Base-by-base conservation (phyloP, 2,888 invertebrate species). In the Elegia similella region DNA sequence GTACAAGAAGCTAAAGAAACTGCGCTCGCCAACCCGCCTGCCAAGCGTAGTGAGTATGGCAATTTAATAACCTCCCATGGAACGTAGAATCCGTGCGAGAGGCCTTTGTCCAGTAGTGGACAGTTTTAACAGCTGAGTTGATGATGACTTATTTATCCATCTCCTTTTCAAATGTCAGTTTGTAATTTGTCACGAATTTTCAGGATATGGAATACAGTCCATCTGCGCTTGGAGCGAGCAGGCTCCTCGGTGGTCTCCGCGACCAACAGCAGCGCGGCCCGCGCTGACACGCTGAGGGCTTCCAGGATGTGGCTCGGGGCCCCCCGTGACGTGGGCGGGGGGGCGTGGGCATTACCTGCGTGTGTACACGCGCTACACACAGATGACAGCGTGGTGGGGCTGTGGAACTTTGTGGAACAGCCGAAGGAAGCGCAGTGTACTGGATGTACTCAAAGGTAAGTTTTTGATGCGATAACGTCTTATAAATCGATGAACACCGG, bases 341-440 rank as follows among this genome's bases (percentile, higher is more conserved):
- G 12, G 78, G 1, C 43, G 6, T 30, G 53, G 0, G 94, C 95
- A 0, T 82, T 96, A 23, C 94, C 95, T 13, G 97, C 96, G 0
- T 97, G 98, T 64, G 92, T 98, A 7, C 96, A 97, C 76, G 95
- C 96, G 65, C 88, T 98, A 1, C 92, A 93, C 63, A 88, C 96
- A 10, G 97, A 98, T 76, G 95, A 95, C 29, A 92, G 93, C 56
- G 94, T 94, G 0, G 85, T 98, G 43, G 98, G 98, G 0, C 90
- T 98, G 8, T 98, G 97, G 97, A 96, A 98, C 86, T 98, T 98
- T 78, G 83, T 93, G 0, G 88, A 92, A 0, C 95, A 95, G 55
- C 93, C 94, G 0, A 93, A 92, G 3, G 88, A 91, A 2, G 92
- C 94, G 2, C 92, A 93, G n/a, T 98, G 97, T 70, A 92, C 92